Conservation (phyloP, 2,797 vertebrate genomes). For the Gymnodraco acuticeps region DNA sequence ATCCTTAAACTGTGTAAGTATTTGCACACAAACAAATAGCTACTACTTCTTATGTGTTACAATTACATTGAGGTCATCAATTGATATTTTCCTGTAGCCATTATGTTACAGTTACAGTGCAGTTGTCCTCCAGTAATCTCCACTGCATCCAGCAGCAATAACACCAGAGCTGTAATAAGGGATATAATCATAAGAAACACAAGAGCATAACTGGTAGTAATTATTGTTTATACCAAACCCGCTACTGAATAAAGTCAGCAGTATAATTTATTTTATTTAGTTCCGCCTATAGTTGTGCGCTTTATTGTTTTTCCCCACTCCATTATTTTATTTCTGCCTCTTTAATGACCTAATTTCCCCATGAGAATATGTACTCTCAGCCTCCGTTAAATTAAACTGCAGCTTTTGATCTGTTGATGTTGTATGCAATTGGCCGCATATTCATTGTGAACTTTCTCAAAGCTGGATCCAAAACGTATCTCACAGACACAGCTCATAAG, state of each 20-base stretch:
- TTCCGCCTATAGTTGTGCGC: neutral
- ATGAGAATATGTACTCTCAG: conserved; percentile 16
- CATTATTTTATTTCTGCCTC: conserved; percentile 26
- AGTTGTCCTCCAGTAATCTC: conserved; percentile 9
- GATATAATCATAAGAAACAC: conserved; percentile 27
- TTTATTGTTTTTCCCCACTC: neutral
- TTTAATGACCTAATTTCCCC: conserved; percentile 45
- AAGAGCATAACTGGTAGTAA: conserved; percentile 9
- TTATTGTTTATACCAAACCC: conserved; percentile 4
- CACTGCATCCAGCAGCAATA: conserved; percentile 7
- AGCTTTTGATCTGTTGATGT: conserved; percentile 44
- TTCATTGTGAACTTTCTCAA: conserved; percentile 31
- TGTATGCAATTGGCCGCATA: conserved; percentile 20
- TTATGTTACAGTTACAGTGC: conserved; percentile 21
- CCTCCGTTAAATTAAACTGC: conserved; percentile 30
- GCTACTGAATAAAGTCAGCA: conserved; percentile 12
- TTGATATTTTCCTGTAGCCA: conserved; percentile 5
- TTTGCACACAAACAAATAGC: neutral
- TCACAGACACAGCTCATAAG: conserved; percentile 24
- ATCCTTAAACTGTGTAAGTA: neutral
- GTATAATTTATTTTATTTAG: conserved; percentile 14
- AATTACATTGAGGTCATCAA: neutral
- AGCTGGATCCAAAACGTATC: conserved; percentile 21
- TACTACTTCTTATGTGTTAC: neutral
- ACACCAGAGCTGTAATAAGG: conserved; percentile 8